These are phyloP conservation scores for Neelides sp. DNA, from an alignment of 1,140 invertebrate genomes.

Conservation along the genomic window DNA sequence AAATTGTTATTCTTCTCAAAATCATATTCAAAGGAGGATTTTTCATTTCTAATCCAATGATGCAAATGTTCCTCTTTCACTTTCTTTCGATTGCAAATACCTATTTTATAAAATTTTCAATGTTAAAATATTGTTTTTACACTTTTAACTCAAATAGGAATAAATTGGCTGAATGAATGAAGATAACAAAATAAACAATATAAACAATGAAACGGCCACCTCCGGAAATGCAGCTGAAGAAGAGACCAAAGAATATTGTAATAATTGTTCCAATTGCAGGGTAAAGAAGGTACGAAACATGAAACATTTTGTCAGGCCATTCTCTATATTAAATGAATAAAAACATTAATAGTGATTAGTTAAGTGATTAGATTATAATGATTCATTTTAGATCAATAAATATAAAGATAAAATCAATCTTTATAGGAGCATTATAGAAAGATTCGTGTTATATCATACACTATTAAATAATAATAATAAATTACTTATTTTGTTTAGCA, in stretches of 20 bases:
- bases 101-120: too few species aligned
- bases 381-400: too few species aligned
- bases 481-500: background rate
- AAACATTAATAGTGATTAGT: too few species aligned
- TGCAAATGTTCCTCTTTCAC: background rate
- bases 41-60: background rate
- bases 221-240: background rate
- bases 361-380: too few species aligned
- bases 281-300: slow-evolving; percentile 11
- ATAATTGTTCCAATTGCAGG: slow-evolving; percentile 14
- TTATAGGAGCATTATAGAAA: slow-evolving; percentile 4
- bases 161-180: background rate
- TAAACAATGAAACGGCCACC: background rate
- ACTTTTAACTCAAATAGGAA: background rate
- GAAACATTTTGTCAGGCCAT: slow-evolving; percentile 15
- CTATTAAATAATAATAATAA: too few species aligned
- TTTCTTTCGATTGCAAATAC: background rate
- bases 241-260: slow-evolving; percentile 8
- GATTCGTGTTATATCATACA: background rate
- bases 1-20: too few species aligned
- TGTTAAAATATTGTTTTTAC: too few species aligned
- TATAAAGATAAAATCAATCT: background rate
- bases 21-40: too few species aligned
- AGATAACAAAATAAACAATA: background rate
- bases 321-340: too few species aligned